Percentiles rank a stretch among this genome's conserved stretches.
Evolutionary conservation across 2,113 vertebrate genomes (phyloP).

Genomic region (Eonycteris spelaea): DNA sequence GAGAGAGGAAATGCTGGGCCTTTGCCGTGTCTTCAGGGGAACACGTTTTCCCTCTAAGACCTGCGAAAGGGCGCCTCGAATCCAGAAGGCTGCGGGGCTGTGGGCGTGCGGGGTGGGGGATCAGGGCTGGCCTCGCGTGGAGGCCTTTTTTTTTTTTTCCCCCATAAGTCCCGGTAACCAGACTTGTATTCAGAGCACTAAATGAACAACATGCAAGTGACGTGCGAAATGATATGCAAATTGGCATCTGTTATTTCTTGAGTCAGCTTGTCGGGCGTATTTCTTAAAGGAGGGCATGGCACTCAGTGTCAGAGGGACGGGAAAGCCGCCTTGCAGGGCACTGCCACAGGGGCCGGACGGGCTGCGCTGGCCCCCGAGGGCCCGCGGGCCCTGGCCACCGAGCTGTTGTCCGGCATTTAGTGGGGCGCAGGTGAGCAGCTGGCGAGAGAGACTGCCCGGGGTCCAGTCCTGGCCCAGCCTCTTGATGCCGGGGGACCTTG

Average conservation of each 20-base stretch:
- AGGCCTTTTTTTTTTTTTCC: neutral
- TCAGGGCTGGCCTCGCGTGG: neutral
- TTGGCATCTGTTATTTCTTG: conserved; percentile 55
- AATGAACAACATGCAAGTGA: conserved; percentile 42
- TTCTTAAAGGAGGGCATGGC: conserved; percentile 26
- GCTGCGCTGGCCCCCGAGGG: neutral
- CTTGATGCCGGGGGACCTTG: neutral
- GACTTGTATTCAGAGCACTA: conserved; percentile 28
- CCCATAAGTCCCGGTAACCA: neutral
- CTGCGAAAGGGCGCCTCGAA: neutral
- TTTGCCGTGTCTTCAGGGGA: neutral
- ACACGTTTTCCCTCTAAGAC: neutral
- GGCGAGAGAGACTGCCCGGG: neutral
- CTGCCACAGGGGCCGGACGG: neutral
- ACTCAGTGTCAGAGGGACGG: neutral
- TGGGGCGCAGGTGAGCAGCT: neutral
- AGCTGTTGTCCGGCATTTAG: neutral
- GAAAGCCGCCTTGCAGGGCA: neutral
- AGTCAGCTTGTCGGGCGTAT: conserved; percentile 27
- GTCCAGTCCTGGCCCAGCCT: neutral
- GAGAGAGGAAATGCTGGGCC: neutral
- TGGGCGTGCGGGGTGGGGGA: neutral
- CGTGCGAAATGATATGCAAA: conserved; percentile 60
- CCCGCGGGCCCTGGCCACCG: neutral
- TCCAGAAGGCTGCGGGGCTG: neutral